A percentile compares a stretch with the other conserved stretches of the same genome.
These are phyloP conservation scores for Melanogrammus aeglefinus DNA, from an alignment of 2,797 vertebrate genomes.

Conservation along the genomic window DNA sequence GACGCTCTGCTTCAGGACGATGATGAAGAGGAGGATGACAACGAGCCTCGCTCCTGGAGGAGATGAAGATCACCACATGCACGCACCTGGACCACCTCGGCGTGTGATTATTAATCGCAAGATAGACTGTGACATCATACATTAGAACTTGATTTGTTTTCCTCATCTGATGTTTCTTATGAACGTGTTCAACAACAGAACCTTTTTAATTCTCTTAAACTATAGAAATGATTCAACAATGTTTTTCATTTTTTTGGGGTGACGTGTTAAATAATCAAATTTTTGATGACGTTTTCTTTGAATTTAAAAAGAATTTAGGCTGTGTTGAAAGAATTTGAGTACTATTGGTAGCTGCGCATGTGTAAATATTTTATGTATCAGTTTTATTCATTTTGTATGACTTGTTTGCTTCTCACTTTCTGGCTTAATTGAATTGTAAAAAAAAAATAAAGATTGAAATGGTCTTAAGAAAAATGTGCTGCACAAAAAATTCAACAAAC, in stretches of 20 bases:
- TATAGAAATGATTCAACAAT: conserved; percentile 5
- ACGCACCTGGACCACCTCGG: conserved; percentile 32
- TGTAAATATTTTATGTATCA: conserved; percentile 99
- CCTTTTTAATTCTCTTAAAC: not conserved
- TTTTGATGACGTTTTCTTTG: conserved; percentile 69
- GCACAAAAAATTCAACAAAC: conserved; percentile 67
- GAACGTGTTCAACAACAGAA: not conserved
- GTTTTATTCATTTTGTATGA: conserved; percentile 97
- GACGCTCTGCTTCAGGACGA: conserved; percentile 94
- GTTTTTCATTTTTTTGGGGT: conserved; percentile 17
- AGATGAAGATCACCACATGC: conserved; percentile 80
- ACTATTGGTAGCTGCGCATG: conserved; percentile 79
- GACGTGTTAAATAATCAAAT: not conserved
- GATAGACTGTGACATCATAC: conserved; percentile 52
- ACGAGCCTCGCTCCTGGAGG: conserved; percentile 95
- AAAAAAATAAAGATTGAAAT: conserved; percentile 98
- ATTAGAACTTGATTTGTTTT: not conserved
- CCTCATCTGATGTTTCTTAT: not conserved
- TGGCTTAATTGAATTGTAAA: conserved; percentile 90
- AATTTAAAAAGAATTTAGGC: conserved; percentile 85
- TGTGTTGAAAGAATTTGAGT: conserved; percentile 76
- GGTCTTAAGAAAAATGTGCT: conserved; percentile 75
- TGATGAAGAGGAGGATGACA: conserved; percentile 97
- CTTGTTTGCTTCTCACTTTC: conserved; percentile 87
- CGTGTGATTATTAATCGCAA: conserved; percentile 45